Evolutionary conservation across 2,797 vertebrate genomes (phyloP).

Genomic region (Poeciliopsis turneri): DNA sequence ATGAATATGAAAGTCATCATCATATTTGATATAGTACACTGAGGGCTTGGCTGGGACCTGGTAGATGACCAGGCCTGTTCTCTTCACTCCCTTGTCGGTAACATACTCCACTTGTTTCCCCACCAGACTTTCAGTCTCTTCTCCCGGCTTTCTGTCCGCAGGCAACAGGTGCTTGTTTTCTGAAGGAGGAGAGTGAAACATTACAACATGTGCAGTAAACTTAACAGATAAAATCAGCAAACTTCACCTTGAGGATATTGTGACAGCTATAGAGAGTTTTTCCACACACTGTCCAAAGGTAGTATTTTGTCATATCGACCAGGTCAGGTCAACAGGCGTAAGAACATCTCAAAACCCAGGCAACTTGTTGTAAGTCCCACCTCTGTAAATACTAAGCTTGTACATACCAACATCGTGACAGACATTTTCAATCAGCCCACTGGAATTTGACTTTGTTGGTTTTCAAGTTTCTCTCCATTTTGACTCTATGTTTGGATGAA

Average conservation of each 20-base stretch:
- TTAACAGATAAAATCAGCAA: constrained; percentile 4
- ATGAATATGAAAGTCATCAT: constrained; percentile 88
- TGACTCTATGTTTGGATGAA: neutral
- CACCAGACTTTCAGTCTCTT: constrained; percentile 86
- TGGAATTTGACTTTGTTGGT: neutral
- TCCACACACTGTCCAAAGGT: constrained; percentile 2
- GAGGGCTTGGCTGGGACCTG: constrained; percentile 88
- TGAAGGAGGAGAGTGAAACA: constrained; percentile 45
- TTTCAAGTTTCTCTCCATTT: neutral
- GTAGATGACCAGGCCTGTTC: constrained; percentile 86
- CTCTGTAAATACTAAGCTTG: neutral
- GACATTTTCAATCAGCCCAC: neutral
- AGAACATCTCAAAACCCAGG: neutral
- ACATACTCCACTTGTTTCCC: constrained; percentile 89
- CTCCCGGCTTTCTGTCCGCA: constrained; percentile 85
- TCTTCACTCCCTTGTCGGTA: constrained; percentile 86
- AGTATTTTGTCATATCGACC: neutral
- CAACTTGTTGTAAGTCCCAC: neutral
- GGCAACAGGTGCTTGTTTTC: constrained; percentile 87
- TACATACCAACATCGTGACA: neutral
- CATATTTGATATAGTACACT: constrained; percentile 88
- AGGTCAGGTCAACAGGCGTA: neutral
- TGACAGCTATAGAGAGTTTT: neutral
- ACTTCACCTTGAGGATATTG: neutral
- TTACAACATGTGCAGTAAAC: neutral